Evolutionary conservation across 2,113 vertebrate genomes (phyloP).

Genomic region (Sinocyclocheilus maitianheensis): DNA sequence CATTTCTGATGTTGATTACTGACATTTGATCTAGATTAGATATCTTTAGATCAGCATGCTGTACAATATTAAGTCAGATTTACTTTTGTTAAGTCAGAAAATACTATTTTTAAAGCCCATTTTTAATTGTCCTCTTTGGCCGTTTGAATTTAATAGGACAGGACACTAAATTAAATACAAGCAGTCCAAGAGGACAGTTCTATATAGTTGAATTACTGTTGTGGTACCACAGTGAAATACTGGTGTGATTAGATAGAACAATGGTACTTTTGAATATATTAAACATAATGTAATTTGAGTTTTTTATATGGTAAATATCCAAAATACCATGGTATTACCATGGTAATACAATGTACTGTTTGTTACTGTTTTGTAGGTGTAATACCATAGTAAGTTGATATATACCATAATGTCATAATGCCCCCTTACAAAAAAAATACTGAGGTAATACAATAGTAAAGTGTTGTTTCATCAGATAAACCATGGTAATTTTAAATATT

Average conservation of each 20-base stretch:
- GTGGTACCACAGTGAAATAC: neutral
- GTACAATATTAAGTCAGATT: neutral
- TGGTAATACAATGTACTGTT: neutral
- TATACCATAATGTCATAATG: too few species aligned
- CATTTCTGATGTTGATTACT: neutral
- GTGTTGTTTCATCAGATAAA: neutral
- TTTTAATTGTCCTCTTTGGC: too few species aligned
- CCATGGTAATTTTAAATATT: neutral
- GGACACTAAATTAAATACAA: neutral
- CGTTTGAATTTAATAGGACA: neutral
- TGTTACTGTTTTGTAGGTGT: neutral
- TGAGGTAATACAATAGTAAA: neutral
- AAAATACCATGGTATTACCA: neutral
- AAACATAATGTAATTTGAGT: neutral
- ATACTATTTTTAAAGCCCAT: neutral
- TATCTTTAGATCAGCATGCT: neutral
- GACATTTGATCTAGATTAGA: neutral
- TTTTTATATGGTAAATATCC: neutral
- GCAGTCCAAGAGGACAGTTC: neutral
- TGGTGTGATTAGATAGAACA: neutral
- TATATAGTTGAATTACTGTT: neutral
- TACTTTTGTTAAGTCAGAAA: neutral
- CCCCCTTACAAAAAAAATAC: neutral
- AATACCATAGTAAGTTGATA: neutral
- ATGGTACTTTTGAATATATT: neutral